Evolutionary conservation across 1,140 invertebrate genomes (phyloP).

Genomic region (Triops longicaudatus): DNA sequence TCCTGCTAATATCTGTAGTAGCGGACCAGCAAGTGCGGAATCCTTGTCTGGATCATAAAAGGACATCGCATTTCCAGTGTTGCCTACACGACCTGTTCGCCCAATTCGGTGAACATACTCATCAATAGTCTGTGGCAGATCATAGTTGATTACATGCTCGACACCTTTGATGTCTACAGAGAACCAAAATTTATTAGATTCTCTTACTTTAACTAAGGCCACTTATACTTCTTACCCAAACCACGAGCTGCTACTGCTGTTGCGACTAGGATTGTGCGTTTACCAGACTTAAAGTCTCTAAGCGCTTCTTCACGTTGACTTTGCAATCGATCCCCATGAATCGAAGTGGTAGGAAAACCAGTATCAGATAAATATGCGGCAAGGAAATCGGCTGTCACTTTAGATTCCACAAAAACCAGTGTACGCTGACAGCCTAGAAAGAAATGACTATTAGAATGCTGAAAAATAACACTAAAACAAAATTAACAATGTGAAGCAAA

Average conservation of each 20-base stretch:
- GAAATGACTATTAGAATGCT: constrained; percentile 26
- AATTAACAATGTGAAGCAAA: constrained; percentile 24
- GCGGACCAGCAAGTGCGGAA: constrained; percentile 47
- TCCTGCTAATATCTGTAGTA: constrained; percentile 59
- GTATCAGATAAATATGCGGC: constrained; percentile 62
- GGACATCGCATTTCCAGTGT: constrained; percentile 76
- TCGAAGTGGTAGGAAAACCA: constrained; percentile 67
- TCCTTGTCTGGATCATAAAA: constrained; percentile 69
- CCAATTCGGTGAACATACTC: constrained; percentile 95
- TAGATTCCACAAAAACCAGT: constrained; percentile 83
- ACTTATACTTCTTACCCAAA: constrained; percentile 45
- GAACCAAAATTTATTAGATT: constrained; percentile 14
- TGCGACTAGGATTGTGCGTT: constrained; percentile 70
- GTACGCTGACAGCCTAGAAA: constrained; percentile 47
- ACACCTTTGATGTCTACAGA: constrained; percentile 66
- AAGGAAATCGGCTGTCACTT: constrained; percentile 80
- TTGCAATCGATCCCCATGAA: constrained; percentile 87
- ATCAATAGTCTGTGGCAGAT: constrained; percentile 76
- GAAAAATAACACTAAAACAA: constrained; percentile 16
- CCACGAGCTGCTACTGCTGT: constrained; percentile 90
- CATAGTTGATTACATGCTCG: constrained; percentile 83
- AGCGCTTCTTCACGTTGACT: constrained; percentile 80
- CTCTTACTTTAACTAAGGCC: constrained; percentile 12
- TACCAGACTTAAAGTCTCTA: constrained; percentile 65
- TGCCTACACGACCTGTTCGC: constrained; percentile 85